phyloP scores from a whole-genome alignment of 1,140 invertebrate species.

The Gryllus bimaculatus region DNA sequence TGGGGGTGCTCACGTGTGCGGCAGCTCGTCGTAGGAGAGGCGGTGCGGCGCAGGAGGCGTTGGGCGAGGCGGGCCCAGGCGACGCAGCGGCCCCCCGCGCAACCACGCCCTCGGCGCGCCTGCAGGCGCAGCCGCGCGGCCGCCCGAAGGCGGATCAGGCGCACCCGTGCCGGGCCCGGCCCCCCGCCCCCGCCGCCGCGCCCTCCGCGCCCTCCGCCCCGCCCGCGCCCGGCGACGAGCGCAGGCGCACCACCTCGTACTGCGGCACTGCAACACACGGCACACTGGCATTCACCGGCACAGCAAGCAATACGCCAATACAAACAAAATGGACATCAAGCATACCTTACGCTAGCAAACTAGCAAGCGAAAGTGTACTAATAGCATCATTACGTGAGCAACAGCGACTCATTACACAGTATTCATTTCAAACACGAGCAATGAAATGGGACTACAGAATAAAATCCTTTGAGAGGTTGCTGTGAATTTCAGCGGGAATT shows the following conservation, averaged over 20 bases:
- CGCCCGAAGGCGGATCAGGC: conserved; percentile 58
- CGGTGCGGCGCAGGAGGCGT: conserved; percentile 56
- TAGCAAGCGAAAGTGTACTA: too few species aligned
- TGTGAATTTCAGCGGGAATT: too few species aligned
- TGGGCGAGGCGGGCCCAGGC: conserved; percentile 65
- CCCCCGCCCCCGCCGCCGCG: background rate
- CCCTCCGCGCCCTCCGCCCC: conserved; percentile 21
- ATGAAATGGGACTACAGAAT: too few species aligned
- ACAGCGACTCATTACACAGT: too few species aligned
- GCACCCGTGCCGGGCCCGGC: conserved; percentile 42
- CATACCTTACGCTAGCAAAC: too few species aligned
- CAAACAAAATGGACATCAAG: background rate
- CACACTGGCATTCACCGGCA: background rate
- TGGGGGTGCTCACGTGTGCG: conserved; percentile 30
- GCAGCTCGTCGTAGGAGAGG: conserved; percentile 63
- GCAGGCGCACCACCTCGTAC: conserved; percentile 51
- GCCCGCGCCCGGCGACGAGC: conserved; percentile 27
- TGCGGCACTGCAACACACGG: conserved; percentile 45
- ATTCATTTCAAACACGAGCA: too few species aligned
- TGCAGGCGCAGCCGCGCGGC: conserved; percentile 61
- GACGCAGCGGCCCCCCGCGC: conserved; percentile 55
- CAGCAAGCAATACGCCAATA: background rate
- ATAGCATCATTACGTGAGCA: too few species aligned
- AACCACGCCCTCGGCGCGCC: too few species aligned
- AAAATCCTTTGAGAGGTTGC: too few species aligned